Base-by-base conservation (phyloP, 2,888 invertebrate genomes). In the Entomobrya proxima region DNA sequence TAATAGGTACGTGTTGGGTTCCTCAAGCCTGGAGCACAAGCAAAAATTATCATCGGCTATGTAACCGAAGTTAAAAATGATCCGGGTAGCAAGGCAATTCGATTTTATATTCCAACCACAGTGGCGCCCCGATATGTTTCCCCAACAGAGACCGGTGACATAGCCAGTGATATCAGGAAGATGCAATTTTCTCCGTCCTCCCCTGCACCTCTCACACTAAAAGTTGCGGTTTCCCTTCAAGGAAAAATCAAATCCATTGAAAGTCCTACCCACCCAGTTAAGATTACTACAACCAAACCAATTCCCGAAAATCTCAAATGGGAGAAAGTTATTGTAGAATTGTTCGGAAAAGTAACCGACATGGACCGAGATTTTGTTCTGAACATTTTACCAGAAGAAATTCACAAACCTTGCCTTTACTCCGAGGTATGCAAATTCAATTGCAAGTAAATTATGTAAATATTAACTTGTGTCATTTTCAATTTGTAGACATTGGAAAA, bases 321-420 rank as follows among this genome's bases (percentile, higher is more conserved):
- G 90, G 85, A 85, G 4, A 88, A 86, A 58, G 86, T 84, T 0
- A 50, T 85, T 13, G 89, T 89, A 1, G 78, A 87, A 13, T 72
- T 87, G 58, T n/a, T 27, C 9, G 87, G 75, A 30, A 35, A 69
- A 11, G 75, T 79, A 4, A 88, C 88, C 0, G 89, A 88, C n/a
- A 90, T 90, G 90, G 88, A 90, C 74, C 55, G 89, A 74, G 92
- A 92, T 75, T 92, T 92, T 89, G 91, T 91, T 74, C 90, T 93
- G 24, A 89, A 91, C 50, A 91, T 92, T 78, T 90, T 91, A 21
- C 90, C 92, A 32, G 91, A 92, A n/a, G 92, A 92, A 83, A 91
- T 92, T 55, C 92, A 92, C 87, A 91, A 91, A 11, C 92, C 93
- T 3, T 88, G 92, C 69, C 91, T 93, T 91, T 92, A 92, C 91